Conservation (phyloP, 2,797 vertebrate species). For the Cirrhinus mrigala region DNA sequence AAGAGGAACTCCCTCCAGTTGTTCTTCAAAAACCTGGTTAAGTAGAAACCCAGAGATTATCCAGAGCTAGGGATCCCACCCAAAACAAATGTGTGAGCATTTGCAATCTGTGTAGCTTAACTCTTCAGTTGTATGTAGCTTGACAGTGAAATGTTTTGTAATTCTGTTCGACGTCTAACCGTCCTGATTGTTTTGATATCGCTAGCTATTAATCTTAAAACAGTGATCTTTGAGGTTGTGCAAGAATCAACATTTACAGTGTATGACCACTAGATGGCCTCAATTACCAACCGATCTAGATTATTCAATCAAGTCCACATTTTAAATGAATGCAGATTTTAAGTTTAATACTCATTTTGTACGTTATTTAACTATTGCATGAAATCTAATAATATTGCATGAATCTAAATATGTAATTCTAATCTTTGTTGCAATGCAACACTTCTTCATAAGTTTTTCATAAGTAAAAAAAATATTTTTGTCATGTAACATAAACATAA, state of each 20-base stretch:
- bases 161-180: background rate
- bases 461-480: background rate
- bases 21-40: conserved; percentile 93
- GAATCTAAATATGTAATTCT: background rate
- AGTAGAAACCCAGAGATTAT: conserved; percentile 52
- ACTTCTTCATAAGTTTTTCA: background rate
- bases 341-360: background rate
- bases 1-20: conserved; percentile 91
- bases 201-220: conserved; percentile 40
- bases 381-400: conserved; percentile 7
- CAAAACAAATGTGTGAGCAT: background rate
- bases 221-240: background rate
- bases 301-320: background rate
- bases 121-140: conserved; percentile 3
- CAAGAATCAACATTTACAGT: conserved; percentile 20
- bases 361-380: background rate
- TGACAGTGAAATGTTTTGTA: background rate
- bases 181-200: background rate
- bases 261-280: conserved; percentile 76
- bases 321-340: background rate
- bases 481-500: background rate
- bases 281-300: conserved; percentile 50
- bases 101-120: conserved; percentile 4
- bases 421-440: background rate
- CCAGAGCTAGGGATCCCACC: background rate